Evolutionary conservation across 2,113 vertebrate species (phyloP).

Genomic region (Paradoxurus hermaphroditus): DNA sequence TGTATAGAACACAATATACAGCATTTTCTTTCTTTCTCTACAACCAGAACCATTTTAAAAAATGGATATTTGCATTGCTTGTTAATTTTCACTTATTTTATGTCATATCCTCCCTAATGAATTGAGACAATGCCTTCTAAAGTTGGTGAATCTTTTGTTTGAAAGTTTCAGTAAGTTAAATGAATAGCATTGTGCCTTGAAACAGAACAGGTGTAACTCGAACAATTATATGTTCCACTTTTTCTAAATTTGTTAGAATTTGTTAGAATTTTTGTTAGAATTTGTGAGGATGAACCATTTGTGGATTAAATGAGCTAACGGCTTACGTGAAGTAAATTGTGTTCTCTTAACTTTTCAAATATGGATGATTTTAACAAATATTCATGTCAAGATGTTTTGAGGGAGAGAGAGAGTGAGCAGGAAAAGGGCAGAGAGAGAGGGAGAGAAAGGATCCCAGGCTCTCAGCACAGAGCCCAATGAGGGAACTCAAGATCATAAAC

Average conservation of each 20-base stretch:
- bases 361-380: neutral
- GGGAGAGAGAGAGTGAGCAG: too few relatives aligned
- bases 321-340: neutral
- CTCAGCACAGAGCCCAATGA: too few relatives aligned
- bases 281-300: neutral
- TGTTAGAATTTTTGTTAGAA: neutral
- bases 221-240: neutral
- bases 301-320: neutral
- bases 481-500: too few relatives aligned
- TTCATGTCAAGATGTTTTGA: neutral
- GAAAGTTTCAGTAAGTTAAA: conserved; percentile 5
- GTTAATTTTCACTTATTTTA: neutral
- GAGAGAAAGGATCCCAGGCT: too few relatives aligned
- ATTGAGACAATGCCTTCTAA: neutral
- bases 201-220: neutral
- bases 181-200: neutral
- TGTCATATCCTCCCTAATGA: neutral
- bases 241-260: neutral
- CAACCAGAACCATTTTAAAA: neutral
- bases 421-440: too few relatives aligned
- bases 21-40: neutral
- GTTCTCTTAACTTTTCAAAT: neutral
- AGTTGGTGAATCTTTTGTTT: neutral
- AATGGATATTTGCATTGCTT: neutral
- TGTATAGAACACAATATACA: neutral